Base-by-base conservation (phyloP, 1,140 invertebrate genomes). In the Hylaeus anthracinus region DNA sequence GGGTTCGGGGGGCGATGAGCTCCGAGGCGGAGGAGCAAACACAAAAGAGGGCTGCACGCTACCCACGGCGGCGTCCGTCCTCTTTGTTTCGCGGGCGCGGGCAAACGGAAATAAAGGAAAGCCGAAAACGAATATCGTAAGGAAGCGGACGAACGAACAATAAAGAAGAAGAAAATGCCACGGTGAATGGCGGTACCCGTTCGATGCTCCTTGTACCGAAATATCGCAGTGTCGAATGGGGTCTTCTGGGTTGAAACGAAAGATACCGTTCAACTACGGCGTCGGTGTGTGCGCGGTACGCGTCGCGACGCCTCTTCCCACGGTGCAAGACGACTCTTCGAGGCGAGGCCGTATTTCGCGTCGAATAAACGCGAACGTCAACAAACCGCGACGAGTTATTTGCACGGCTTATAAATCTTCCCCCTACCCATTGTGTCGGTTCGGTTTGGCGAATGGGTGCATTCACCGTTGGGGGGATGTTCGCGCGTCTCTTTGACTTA, bases 61-160 rank as follows among this genome's bases (percentile, higher is more conserved):
- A 60, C 53, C 53, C 56, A 15, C 48, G 72, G 72, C 79, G 58
- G 72, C 79, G 58, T 79, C 55, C 65, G 60, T 66, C 14, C 60
- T 72, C 51, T 83, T 82, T 82, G 81, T 82, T 81, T 76, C 64
- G 72, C 14, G 76, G 77, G 66, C 73, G 58, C 72, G 67, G 39
- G 63, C 76, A 76, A 75, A 83, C 67, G 75, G 66, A 69, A 85
- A 70, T 64, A 86, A 79, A 86, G 72, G 71, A 72, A 79, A 76
- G 63, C 61, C 81, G 53, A 76, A 45, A 67, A 83, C 69, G 79
- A 82, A 60, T 79, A 76, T 73, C 80, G 80, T 72, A 61, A 79
- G 53, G 74, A 77, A 70, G 3, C 58, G 74, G 66, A 39, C 10
- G 26, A n/a, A 45, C 55, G 60, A 73, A 82, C 70, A 64, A 61